A percentile compares a stretch with the other conserved stretches of the same genome.
Conservation (phyloP, 2,888 invertebrate genomes). For the Pyrgus malvae region DNA sequence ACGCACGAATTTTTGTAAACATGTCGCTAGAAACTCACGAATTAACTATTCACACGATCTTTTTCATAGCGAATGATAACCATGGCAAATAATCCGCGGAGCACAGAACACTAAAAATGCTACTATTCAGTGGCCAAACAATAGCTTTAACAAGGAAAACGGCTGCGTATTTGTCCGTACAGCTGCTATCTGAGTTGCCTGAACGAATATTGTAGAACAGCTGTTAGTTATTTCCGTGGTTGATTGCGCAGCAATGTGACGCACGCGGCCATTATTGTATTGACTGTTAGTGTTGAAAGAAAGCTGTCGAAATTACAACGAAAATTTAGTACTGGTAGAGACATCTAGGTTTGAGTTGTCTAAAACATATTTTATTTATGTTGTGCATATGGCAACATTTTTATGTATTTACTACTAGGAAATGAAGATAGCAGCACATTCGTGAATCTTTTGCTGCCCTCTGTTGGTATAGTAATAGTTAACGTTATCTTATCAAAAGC, state of each 20-base stretch:
- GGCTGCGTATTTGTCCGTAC: slow-evolving; percentile 58
- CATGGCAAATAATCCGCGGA: slow-evolving; percentile 60
- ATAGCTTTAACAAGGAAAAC: slow-evolving; percentile 74
- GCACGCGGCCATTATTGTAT: slow-evolving; percentile 69
- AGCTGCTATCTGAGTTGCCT: slow-evolving; percentile 76
- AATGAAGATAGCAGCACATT: too few species aligned
- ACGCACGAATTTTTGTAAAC: slow-evolving; percentile 75
- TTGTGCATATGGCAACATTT: too few species aligned
- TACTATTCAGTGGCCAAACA: slow-evolving; percentile 61
- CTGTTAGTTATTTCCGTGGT: slow-evolving; percentile 79
- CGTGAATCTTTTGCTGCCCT: too few species aligned
- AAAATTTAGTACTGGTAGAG: neutral
- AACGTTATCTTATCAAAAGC: too few species aligned
- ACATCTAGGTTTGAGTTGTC: neutral
- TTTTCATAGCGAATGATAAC: slow-evolving; percentile 49
- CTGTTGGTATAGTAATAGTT: too few species aligned
- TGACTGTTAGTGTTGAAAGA: too few species aligned
- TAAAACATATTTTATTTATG: too few species aligned
- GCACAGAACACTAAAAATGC: slow-evolving; percentile 68
- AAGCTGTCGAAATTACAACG: neutral
- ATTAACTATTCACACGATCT: slow-evolving; percentile 70
- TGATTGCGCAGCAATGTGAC: slow-evolving; percentile 75
- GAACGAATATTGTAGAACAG: slow-evolving; percentile 79
- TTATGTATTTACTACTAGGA: too few species aligned
- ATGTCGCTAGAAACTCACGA: slow-evolving; percentile 64